Evolutionary conservation across 2,113 vertebrate species (phyloP).

Genomic region (Tenrec ecaudatus): DNA sequence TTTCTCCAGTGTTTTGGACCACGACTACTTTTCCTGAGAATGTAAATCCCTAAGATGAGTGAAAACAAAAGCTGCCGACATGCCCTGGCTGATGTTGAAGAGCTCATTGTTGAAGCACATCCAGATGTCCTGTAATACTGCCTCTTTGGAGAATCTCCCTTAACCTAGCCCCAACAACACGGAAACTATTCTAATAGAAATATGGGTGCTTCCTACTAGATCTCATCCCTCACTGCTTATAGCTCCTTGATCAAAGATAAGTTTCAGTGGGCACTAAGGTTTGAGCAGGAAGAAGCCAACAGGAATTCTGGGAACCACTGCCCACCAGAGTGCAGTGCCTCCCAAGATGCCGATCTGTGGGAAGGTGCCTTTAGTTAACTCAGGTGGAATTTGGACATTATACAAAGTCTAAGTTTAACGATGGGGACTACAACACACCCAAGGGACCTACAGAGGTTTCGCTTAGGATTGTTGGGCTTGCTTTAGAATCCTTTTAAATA

Average conservation of each 20-base stretch:
- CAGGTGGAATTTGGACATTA: background rate
- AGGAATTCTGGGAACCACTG: background rate
- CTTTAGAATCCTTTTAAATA: background rate
- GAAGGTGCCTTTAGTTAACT: background rate
- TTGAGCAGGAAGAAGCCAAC: background rate
- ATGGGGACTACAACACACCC: background rate
- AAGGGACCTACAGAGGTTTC: background rate
- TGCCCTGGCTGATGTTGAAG: background rate
- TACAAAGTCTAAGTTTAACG: background rate
- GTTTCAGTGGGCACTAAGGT: background rate
- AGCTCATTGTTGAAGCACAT: background rate
- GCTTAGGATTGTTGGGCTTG: background rate
- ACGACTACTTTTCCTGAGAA: slow-evolving; percentile 56
- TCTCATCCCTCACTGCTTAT: background rate
- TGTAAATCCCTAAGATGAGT: slow-evolving; percentile 39
- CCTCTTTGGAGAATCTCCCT: background rate
- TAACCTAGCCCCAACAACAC: background rate
- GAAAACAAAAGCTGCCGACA: slow-evolving; percentile 27
- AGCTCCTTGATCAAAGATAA: background rate
- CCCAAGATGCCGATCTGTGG: background rate
- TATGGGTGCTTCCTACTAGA: background rate
- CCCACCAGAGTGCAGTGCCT: background rate
- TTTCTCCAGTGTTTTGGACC: slow-evolving; percentile 46
- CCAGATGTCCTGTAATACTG: background rate
- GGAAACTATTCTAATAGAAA: slow-evolving; percentile 14